Conservation (phyloP, 2,113 vertebrate species). For the Merops nubicus region DNA sequence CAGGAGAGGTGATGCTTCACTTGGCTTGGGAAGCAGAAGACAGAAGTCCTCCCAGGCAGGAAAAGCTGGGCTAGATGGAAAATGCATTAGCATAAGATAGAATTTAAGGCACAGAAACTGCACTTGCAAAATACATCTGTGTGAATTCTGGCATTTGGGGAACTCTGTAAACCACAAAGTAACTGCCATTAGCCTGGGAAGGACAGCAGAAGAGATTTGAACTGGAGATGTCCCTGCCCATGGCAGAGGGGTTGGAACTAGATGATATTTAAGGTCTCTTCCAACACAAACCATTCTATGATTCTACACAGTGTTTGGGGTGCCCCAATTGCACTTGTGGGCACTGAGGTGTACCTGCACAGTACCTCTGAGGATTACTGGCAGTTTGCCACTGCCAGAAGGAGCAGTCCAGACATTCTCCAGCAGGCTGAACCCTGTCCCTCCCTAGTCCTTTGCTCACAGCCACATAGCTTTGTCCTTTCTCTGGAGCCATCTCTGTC, state of each 20-base stretch:
- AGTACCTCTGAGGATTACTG: not conserved
- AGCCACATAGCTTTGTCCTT: not conserved
- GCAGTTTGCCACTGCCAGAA: not conserved
- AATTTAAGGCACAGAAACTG: not conserved
- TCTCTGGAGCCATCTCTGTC: not conserved
- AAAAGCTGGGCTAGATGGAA: not conserved
- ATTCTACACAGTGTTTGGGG: not conserved
- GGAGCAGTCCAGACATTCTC: not conserved
- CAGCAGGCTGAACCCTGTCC: not conserved
- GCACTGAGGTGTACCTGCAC: not conserved
- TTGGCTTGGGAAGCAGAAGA: not conserved
- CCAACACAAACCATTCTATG: too few relatives aligned
- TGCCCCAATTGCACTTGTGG: not conserved
- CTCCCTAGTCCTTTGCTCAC: not conserved
- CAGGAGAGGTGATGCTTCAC: not conserved
- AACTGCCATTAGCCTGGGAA: not conserved
- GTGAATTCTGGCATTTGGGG: not conserved
- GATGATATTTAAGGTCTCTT: too few relatives aligned
- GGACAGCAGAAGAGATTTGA: not conserved
- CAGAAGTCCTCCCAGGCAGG: not conserved
- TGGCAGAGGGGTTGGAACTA: too few relatives aligned
- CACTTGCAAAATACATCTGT: not conserved
- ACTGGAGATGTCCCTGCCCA: too few relatives aligned
- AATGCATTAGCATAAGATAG: not conserved
- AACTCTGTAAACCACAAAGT: not conserved